A percentile compares a stretch with the other conserved stretches of the same genome.
Conservation (phyloP, 1,140 invertebrate genomes). For the Zeugodacus cucurbitae region DNA sequence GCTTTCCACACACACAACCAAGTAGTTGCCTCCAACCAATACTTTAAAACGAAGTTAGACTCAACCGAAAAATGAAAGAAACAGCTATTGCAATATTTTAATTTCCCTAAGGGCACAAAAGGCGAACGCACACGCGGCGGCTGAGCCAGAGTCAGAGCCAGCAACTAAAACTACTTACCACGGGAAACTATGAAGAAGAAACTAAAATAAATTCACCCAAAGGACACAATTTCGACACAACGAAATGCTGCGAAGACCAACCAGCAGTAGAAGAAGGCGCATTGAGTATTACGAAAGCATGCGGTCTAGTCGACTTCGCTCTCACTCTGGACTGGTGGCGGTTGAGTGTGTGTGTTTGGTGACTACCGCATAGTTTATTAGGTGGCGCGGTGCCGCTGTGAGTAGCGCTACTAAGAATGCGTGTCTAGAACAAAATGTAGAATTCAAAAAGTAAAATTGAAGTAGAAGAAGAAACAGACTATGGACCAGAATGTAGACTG, state of each 20-base stretch:
- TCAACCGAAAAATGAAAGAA: not conserved
- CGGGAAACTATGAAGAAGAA: constrained; percentile 45
- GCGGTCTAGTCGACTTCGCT: not conserved
- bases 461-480: not conserved
- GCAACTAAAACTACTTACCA: constrained; percentile 40
- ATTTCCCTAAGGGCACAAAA: constrained; percentile 56
- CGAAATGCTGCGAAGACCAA: not conserved
- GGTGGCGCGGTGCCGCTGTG: not conserved
- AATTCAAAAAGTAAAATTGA: not conserved
- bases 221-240: constrained; percentile 57
- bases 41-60: constrained; percentile 19
- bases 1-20: not conserved
- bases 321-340: not conserved
- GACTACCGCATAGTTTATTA: not conserved
- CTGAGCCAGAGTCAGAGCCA: not conserved
- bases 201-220: constrained; percentile 55
- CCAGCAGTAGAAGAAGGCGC: not conserved
- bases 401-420: not conserved
- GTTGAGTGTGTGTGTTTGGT: no score
- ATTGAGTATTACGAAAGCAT: not conserved
- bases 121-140: constrained; percentile 43
- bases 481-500: not conserved
- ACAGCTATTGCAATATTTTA: constrained; percentile 55
- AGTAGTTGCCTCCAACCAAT: not conserved
- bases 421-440: not conserved